Conservation (phyloP, 2,888 invertebrate genomes). For the Hypomecis punctinalis region DNA sequence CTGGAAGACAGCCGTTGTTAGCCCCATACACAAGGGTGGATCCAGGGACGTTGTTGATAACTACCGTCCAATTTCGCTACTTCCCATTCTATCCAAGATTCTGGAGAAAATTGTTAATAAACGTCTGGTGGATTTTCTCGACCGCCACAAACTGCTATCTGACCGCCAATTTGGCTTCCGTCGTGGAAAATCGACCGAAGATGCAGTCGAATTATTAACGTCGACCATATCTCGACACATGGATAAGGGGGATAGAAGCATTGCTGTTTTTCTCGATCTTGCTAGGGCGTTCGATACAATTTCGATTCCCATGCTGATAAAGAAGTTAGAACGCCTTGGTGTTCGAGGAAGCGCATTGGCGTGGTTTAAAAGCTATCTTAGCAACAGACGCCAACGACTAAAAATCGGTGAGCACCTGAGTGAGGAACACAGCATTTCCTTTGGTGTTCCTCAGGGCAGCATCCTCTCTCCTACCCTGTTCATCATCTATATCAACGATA, state of each 20-base stretch:
- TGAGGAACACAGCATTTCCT: background rate
- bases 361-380: too few relatives aligned
- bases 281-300: background rate
- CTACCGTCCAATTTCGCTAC: slow-evolving; percentile 15
- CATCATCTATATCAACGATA: slow-evolving; percentile 4
- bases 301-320: too few relatives aligned
- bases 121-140: slow-evolving; percentile 11
- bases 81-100: background rate
- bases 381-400: too few relatives aligned
- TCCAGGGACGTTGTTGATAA: slow-evolving; percentile 1
- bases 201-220: slow-evolving; percentile 5
- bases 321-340: too few relatives aligned
- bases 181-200: slow-evolving; percentile 3
- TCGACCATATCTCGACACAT: slow-evolving; percentile 1
- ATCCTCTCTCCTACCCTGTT: too few relatives aligned
- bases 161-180: slow-evolving; percentile 25
- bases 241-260: slow-evolving; percentile 6
- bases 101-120: slow-evolving; percentile 12
- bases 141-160: too few relatives aligned
- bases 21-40: slow-evolving; percentile 15
- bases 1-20: slow-evolving; percentile 19
- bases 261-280: slow-evolving; percentile 15
- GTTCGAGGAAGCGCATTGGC: too few relatives aligned
- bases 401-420: too few relatives aligned
- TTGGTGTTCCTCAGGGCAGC: slow-evolving; percentile 16